Percentiles rank a stretch among this genome's conserved stretches.
phyloP scores from a whole-genome alignment of 2,797 vertebrate species.

The Diglossa cyanea region DNA sequence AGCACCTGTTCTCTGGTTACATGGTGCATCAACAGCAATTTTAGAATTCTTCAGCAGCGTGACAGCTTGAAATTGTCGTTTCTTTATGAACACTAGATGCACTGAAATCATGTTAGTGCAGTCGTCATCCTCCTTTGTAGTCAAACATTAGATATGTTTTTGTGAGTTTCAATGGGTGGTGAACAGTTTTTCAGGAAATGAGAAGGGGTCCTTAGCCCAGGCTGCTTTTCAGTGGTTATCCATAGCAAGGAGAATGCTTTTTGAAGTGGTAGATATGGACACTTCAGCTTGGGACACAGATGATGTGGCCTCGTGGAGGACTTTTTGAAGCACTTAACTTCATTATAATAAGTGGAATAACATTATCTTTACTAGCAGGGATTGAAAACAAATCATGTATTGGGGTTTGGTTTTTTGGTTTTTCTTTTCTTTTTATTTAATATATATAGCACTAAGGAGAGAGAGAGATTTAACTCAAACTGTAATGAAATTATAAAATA shows the following conservation, averaged over 20 bases:
- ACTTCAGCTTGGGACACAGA: neutral
- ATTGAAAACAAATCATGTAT: constrained; percentile 11
- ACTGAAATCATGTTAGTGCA: constrained; percentile 41
- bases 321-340: constrained; percentile 36
- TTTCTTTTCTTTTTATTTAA: neutral
- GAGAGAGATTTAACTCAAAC: neutral
- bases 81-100: constrained; percentile 50
- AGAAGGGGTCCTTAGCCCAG: neutral
- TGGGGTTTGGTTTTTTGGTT: neutral
- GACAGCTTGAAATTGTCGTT: constrained; percentile 65
- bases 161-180: neutral
- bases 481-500: neutral
- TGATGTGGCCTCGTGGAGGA: neutral
- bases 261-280: constrained; percentile 3
- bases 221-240: constrained; percentile 3
- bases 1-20: constrained; percentile 62
- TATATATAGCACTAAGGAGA: neutral
- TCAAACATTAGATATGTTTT: constrained; percentile 17
- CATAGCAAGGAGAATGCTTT: neutral
- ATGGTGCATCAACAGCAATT: constrained; percentile 66
- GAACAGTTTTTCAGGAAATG: neutral
- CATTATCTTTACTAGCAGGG: neutral
- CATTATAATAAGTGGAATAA: constrained; percentile 39
- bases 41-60: constrained; percentile 44
- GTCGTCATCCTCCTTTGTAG: constrained; percentile 35